Conservation (phyloP, 2,797 vertebrate genomes). For the Setipinna tenuifilis region DNA sequence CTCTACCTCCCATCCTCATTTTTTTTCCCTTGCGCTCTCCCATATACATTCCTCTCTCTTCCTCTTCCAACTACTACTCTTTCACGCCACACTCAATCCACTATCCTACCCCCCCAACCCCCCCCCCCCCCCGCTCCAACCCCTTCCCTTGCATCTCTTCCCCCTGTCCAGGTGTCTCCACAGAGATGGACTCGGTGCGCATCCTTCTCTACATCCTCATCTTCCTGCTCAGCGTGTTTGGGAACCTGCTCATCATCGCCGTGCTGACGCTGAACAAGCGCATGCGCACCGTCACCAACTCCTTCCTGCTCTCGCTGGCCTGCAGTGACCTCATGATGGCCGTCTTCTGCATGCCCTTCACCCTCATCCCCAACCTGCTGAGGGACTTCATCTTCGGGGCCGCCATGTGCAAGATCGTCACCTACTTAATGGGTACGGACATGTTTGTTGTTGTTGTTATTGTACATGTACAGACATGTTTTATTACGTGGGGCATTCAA, state of each 20-base stretch:
- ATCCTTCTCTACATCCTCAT: constrained; percentile 85
- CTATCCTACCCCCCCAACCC: not conserved
- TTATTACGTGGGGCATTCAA: no score
- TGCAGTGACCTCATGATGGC: constrained; percentile 84
- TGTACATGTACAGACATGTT: no score
- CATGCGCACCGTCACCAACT: constrained; percentile 83
- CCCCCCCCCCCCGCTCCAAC: not conserved
- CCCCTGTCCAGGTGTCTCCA: not conserved
- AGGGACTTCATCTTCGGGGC: constrained; percentile 89
- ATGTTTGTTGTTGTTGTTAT: not conserved
- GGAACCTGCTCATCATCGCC: constrained; percentile 78
- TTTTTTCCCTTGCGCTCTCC: not conserved
- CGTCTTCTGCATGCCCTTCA: constrained; percentile 85
- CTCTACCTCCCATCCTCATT: not conserved
- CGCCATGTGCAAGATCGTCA: constrained; percentile 84
- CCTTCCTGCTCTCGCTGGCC: constrained; percentile 83
- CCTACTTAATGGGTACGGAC: constrained; percentile 90
- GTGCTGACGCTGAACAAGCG: constrained; percentile 80
- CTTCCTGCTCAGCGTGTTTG: constrained; percentile 85
- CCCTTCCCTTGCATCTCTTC: constrained; percentile 23
- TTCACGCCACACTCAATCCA: no score
- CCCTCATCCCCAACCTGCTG: constrained; percentile 87
- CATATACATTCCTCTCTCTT: not conserved
- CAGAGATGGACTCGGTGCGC: constrained; percentile 75
- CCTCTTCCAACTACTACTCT: not conserved